Conservation (phyloP, 2,797 vertebrate genomes). For the Psittacula echo region DNA sequence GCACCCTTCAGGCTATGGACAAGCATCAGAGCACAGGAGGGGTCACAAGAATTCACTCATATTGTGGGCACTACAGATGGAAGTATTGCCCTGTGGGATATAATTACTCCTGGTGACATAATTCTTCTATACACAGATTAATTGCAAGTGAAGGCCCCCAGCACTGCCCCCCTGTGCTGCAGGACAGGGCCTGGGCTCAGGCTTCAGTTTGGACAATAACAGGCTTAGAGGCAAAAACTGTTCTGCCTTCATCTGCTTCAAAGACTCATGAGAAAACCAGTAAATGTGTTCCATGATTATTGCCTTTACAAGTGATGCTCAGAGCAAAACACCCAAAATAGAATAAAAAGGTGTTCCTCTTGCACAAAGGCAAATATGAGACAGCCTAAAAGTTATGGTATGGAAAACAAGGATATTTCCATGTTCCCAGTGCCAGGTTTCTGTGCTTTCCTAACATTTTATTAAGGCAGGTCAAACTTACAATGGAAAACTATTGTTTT, state of each 20-base stretch:
- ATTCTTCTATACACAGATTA: not conserved
- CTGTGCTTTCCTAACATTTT: not conserved
- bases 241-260: not conserved
- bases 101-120: not conserved
- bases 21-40: not conserved
- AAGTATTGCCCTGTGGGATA: not conserved
- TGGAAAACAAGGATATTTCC: not conserved
- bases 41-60: not conserved
- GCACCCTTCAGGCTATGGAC: not conserved
- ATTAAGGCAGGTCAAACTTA: not conserved
- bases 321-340: not conserved
- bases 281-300: not conserved
- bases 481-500: not conserved
- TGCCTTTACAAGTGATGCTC: not conserved
- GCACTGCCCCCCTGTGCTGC: accelerated
- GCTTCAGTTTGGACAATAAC: not conserved
- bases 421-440: not conserved
- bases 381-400: not conserved
- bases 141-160: not conserved
- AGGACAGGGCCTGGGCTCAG: not conserved
- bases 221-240: not conserved
- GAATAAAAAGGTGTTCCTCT: not conserved
- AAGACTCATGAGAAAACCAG: not conserved
- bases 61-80: not conserved
- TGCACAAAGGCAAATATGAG: not conserved